Evolutionary conservation across 2,888 invertebrate species (phyloP).

Genomic region (Drosophila paramelanica): DNA sequence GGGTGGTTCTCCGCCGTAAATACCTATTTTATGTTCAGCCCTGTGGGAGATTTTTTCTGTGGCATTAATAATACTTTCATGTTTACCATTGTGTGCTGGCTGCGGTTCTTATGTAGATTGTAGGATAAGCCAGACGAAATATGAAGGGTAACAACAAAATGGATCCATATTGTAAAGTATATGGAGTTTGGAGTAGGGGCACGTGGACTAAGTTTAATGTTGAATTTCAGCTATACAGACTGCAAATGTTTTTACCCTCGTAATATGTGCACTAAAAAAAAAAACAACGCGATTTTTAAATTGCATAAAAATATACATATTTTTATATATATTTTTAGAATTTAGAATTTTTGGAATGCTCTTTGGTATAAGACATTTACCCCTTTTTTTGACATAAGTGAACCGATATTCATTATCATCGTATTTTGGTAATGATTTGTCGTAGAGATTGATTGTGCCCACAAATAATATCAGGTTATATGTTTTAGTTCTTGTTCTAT

Average conservation of each 20-base stretch:
- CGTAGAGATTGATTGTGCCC: too few species aligned
- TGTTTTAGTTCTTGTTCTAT: too few species aligned
- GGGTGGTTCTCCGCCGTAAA: constrained; percentile 59
- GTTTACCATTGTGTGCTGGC: constrained; percentile 50
- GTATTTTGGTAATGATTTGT: too few species aligned
- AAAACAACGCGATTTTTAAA: too few species aligned
- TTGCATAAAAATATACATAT: too few species aligned
- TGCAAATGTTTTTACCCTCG: neutral
- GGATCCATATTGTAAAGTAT: constrained; percentile 16
- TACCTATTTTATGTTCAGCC: constrained; percentile 73
- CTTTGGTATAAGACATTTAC: too few species aligned
- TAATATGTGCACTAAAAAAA: too few species aligned
- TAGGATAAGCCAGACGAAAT: constrained; percentile 49
- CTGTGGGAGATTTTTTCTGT: constrained; percentile 70
- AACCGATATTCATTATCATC: too few species aligned
- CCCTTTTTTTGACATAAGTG: too few species aligned
- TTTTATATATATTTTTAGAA: too few species aligned
- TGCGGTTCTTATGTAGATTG: constrained; percentile 66
- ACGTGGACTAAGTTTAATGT: constrained; percentile 8
- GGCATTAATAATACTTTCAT: constrained; percentile 68
- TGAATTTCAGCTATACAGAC: neutral
- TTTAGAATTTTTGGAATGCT: too few species aligned
- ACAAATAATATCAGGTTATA: too few species aligned
- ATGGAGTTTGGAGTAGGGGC: neutral
- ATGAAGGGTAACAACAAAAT: constrained; percentile 44